Evolutionary conservation across 2,888 invertebrate genomes (phyloP).

Genomic region (Drosophila mettleri): DNA sequence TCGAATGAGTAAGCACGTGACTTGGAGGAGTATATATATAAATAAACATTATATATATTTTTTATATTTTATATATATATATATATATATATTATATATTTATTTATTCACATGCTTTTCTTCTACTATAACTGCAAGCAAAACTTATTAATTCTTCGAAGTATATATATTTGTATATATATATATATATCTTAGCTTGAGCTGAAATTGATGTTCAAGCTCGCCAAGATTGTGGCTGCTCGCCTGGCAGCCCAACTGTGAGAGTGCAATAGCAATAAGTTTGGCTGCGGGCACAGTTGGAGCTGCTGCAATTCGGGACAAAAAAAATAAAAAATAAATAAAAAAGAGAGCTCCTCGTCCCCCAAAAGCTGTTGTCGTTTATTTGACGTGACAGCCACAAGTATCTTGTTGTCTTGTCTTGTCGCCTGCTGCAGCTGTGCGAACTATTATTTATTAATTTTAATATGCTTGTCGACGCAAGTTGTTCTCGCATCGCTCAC

Average conservation of each 20-base stretch:
- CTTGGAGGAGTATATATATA: neutral
- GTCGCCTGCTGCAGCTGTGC: constrained; percentile 14
- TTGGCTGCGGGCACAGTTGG: constrained; percentile 25
- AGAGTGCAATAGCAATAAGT: neutral
- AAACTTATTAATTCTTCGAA: no score
- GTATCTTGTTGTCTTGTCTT: constrained; percentile 18
- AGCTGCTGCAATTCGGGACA: constrained; percentile 33
- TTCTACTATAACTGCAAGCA: no score
- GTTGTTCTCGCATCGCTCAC: constrained; percentile 41
- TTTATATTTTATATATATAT: neutral
- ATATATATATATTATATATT: no score
- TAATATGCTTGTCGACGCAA: constrained; percentile 51
- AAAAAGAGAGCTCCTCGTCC: no score
- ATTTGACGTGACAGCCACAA: constrained; percentile 45
- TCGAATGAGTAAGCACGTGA: neutral
- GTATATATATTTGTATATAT: neutral
- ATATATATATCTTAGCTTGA: neutral
- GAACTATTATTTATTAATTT: constrained; percentile 62
- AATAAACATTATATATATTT: neutral
- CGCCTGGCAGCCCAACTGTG: neutral
- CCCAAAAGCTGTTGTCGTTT: constrained; percentile 16
- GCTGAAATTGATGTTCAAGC: neutral
- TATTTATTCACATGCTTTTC: no score
- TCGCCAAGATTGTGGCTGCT: neutral
- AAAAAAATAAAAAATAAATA: no score